phyloP scores from a whole-genome alignment of 2,113 vertebrate species.

The Epinephelus moara region DNA sequence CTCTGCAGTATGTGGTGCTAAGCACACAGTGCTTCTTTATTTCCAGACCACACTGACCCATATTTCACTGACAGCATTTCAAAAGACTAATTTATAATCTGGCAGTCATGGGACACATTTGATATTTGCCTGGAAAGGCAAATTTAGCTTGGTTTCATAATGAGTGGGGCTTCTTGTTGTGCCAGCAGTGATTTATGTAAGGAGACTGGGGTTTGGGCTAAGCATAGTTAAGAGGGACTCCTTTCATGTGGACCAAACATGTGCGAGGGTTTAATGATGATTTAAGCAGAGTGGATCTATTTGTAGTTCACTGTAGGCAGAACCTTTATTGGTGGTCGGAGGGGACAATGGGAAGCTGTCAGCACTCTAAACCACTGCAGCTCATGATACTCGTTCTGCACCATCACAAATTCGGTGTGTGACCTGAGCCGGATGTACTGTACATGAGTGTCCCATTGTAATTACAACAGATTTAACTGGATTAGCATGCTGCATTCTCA shows the following conservation, averaged over 20 bases:
- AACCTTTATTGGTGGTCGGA: constrained; percentile 29
- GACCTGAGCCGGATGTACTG: constrained; percentile 56
- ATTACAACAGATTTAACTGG: constrained; percentile 65
- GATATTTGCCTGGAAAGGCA: constrained; percentile 50
- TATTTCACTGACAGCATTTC: constrained; percentile 58
- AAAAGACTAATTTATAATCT: constrained; percentile 60
- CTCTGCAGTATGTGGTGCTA: constrained; percentile 1
- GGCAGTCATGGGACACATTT: constrained; percentile 66
- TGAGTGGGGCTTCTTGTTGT: constrained; percentile 34
- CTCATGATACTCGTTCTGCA: neutral
- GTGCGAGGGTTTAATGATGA: constrained; percentile 40
- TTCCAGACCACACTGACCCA: constrained; percentile 50
- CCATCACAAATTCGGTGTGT: constrained; percentile 43
- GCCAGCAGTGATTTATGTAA: constrained; percentile 45
- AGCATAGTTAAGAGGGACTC: neutral
- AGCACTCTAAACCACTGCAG: constrained; percentile 7
- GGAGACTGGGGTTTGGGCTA: constrained; percentile 20
- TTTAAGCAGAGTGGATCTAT: constrained; percentile 30
- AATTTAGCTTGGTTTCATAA: constrained; percentile 59
- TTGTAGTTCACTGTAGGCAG: constrained; percentile 45
- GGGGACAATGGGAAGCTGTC: constrained; percentile 44
- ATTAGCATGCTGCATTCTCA: constrained; percentile 69
- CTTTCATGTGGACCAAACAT: constrained; percentile 57
- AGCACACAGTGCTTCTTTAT: constrained; percentile 60
- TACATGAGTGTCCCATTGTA: constrained; percentile 49